Evolutionary conservation across 2,113 vertebrate genomes (phyloP), one percentile per base, ranked within the genome.

Genomic region (Sphyrna mokarran): DNA sequence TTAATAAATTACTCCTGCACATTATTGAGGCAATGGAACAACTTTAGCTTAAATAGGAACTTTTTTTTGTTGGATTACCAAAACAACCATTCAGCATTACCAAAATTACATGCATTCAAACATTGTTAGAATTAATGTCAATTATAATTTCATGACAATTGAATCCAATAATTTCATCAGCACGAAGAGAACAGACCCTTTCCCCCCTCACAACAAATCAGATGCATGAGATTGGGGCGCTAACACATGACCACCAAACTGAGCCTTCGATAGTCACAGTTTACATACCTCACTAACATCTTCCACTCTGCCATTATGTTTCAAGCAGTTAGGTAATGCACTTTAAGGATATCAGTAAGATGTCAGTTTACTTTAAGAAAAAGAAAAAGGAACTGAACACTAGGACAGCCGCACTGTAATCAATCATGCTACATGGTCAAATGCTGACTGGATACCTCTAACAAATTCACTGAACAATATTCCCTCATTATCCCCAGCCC

Each of bases 11-110:
- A 70, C 26, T 40, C 37, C 43, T 95, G 22, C 1, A 29, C 13
- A 72, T 95, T 43, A 70, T 20, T 95, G 93, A 95, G 40, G 69
- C 93, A 70, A 70, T 72, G 69, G 68, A 95, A 48, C 93, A 95
- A 72, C 66, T 70, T 95, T 48, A 72, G 26, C 68, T 43, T 95
- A 69, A 70, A 72, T 29, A 70, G 40, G 40, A 10, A 95, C 23
- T 72, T 66, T 16, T 63, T 66, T 48, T 72, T 26, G 22, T 40
- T 11, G 68, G 93, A 72, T 29, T 70, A 95, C 40, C 37, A 69
- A 69, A 1, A 18, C 22, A 26, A 43, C 37, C 43, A 48, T 72
- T 72, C 40, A 95, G 68, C 40, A 70, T 70, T 26, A 69, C 63
- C n/a, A 66, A 91, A 94, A 63, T 94, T 23, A 70, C 66, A 94